A percentile compares a stretch with the other conserved stretches of the same genome.
These are phyloP conservation scores for Drosophila littoralis DNA, from an alignment of 1,140 invertebrate genomes.

Conservation along the genomic window DNA sequence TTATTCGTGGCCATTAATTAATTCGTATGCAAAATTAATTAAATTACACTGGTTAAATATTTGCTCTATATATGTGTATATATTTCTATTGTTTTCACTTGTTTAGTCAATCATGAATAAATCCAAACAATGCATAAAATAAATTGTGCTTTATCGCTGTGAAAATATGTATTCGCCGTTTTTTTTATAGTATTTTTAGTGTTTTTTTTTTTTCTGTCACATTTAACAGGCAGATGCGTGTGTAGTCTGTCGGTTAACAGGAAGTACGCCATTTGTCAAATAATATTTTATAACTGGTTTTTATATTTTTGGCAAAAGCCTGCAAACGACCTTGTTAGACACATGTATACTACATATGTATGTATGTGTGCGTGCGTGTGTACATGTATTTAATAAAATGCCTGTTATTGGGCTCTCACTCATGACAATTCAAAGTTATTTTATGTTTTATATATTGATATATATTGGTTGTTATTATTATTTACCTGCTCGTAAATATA, in stretches of 20 bases:
- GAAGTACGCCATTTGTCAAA: slow-evolving; percentile 71
- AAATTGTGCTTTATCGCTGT: slow-evolving; percentile 8
- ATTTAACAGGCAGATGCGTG: slow-evolving; percentile 8
- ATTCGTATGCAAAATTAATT: not conserved
- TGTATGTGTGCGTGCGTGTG: not conserved
- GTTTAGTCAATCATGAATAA: slow-evolving; percentile 30
- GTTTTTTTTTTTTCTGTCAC: slow-evolving; percentile 10
- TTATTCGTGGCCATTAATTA: not conserved
- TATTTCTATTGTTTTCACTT: slow-evolving; percentile 3
- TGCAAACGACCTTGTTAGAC: slow-evolving; percentile 18
- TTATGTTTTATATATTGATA: not conserved
- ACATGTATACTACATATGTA: not conserved
- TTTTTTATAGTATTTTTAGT: slow-evolving; percentile 8
- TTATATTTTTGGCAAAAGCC: slow-evolving; percentile 26
- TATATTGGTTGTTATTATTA: not conserved
- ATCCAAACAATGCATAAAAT: slow-evolving; percentile 12
- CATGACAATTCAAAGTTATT: not conserved
- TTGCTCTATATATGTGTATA: not conserved
- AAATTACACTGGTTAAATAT: not conserved
- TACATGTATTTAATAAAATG: not conserved
- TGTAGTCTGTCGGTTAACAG: slow-evolving; percentile 31
- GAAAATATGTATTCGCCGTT: slow-evolving; percentile 11
- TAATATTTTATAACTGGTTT: slow-evolving; percentile 55
- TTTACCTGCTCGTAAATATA: not conserved
- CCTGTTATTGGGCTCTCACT: not conserved